A percentile compares a stretch with the other conserved stretches of the same genome.
Conservation (phyloP, 2,888 invertebrate species). For the Syritta pipiens region DNA sequence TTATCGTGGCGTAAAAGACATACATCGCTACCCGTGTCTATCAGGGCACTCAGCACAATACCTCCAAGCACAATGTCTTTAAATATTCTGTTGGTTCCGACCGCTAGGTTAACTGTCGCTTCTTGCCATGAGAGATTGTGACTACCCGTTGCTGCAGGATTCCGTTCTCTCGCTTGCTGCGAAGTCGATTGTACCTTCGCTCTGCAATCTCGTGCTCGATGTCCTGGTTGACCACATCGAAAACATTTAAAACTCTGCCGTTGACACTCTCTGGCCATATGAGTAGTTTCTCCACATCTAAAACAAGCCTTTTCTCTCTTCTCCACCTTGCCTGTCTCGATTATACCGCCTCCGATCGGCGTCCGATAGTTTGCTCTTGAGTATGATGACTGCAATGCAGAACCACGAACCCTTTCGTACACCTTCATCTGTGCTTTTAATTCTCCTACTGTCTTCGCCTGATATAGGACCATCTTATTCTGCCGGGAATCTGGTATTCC, state of each 20-base stretch:
- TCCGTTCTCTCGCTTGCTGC: not conserved
- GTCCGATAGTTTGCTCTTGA: not conserved
- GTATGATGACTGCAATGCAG: not conserved
- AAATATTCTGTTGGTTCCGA: not conserved
- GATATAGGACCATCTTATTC: constrained; percentile 45
- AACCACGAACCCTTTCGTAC: constrained; percentile 41
- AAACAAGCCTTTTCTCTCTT: not conserved
- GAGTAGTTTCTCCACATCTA: not conserved
- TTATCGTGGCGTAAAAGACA: no score
- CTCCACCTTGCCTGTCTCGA: no score
- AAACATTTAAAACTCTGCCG: not conserved
- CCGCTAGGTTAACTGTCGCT: not conserved
- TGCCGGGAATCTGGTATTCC: constrained; percentile 35
- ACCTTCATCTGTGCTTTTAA: constrained; percentile 40
- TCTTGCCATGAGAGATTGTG: not conserved
- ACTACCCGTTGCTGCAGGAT: not conserved
- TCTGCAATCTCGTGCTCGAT: not conserved
- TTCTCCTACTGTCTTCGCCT: constrained; percentile 10
- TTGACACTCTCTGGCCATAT: not conserved
- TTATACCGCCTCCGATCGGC: not conserved
- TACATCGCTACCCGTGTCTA: constrained; percentile 23
- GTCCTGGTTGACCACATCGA: constrained; percentile 8
- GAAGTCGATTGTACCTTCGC: not conserved
- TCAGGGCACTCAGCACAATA: constrained; percentile 10
- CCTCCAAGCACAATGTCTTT: not conserved